These are phyloP conservation scores for Phalacrocorax brasilianus DNA, from an alignment of 2,113 vertebrate genomes.

Conservation along the genomic window DNA sequence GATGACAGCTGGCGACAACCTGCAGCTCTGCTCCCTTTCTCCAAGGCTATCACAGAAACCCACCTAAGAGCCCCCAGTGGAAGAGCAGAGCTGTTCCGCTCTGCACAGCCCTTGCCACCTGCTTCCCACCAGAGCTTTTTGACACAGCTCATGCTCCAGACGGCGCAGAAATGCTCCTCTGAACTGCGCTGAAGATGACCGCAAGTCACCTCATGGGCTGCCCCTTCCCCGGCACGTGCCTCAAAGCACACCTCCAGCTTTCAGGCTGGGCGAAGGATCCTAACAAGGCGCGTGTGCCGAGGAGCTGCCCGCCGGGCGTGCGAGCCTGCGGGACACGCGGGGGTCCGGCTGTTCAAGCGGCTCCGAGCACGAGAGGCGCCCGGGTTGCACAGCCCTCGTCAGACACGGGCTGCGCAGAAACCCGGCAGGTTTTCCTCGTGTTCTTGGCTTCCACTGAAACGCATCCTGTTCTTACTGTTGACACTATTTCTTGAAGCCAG, in stretches of 20 bases:
- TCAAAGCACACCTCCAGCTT: background rate
- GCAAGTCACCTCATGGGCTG: background rate
- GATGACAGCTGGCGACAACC: background rate
- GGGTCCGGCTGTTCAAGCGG: background rate
- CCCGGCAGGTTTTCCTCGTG: accelerated
- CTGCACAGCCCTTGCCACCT: background rate
- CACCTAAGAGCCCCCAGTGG: accelerated
- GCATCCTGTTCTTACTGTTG: background rate
- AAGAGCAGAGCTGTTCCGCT: background rate
- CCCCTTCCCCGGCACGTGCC: background rate
- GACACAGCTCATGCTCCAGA: background rate
- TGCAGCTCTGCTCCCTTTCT: background rate
- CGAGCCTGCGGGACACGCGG: accelerated
- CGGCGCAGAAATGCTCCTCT: background rate
- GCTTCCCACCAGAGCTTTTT: background rate
- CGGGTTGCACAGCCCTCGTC: background rate
- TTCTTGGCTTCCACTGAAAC: background rate
- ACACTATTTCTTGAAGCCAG: background rate
- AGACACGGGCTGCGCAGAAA: background rate
- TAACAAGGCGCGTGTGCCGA: accelerated
- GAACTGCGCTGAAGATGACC: background rate
- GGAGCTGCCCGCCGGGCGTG: background rate
- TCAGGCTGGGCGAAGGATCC: background rate
- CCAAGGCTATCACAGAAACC: background rate
- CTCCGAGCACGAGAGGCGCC: background rate